Percentiles rank a stretch among this genome's conserved stretches.
These are phyloP conservation scores for Euspilapteryx auroguttella DNA, from an alignment of 2,888 invertebrate species.

Conservation along the genomic window DNA sequence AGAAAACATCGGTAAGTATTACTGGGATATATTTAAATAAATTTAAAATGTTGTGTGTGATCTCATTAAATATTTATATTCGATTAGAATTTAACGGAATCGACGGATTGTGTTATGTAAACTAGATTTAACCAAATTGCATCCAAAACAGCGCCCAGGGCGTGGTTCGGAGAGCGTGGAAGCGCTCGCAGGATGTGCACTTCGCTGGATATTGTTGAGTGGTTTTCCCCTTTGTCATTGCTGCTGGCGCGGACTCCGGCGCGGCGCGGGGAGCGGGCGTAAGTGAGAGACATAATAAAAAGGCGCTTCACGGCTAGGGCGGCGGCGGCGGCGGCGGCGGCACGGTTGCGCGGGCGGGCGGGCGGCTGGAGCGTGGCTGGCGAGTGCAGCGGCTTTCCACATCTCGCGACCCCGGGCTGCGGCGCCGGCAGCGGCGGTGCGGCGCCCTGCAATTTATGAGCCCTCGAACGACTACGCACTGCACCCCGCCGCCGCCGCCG, in stretches of 20 bases:
- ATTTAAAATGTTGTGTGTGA: too few species aligned
- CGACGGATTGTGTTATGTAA: constrained; percentile 16
- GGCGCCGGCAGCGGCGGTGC: too few species aligned
- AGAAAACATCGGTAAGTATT: too few species aligned
- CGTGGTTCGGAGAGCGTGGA: constrained; percentile 7
- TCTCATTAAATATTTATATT: constrained; percentile 16
- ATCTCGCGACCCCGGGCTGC: too few species aligned
- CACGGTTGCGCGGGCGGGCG: constrained; percentile 11
- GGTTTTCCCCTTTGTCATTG: constrained; percentile 42
- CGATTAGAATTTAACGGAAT: constrained; percentile 5
- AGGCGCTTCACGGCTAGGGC: constrained; percentile 19
- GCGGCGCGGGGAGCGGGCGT: constrained; percentile 22
- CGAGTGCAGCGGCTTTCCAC: constrained; percentile 14
- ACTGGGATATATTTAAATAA: too few species aligned
- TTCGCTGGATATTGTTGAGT: constrained; percentile 18
- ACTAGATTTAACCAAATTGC: constrained; percentile 17
- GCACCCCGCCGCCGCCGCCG: constrained; percentile 13
- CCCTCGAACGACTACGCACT: constrained; percentile 17
- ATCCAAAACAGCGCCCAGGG: constrained; percentile 13
- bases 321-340: constrained; percentile 12
- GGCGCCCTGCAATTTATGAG: constrained; percentile 52
- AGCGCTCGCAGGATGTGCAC: constrained; percentile 8
- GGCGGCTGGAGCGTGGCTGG: constrained; percentile 4
- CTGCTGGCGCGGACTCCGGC: too few species aligned
- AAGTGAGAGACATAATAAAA: constrained; percentile 34